These are phyloP conservation scores for Oryzias javanicus DNA, from an alignment of 2,113 vertebrate species.

Conservation along the genomic window DNA sequence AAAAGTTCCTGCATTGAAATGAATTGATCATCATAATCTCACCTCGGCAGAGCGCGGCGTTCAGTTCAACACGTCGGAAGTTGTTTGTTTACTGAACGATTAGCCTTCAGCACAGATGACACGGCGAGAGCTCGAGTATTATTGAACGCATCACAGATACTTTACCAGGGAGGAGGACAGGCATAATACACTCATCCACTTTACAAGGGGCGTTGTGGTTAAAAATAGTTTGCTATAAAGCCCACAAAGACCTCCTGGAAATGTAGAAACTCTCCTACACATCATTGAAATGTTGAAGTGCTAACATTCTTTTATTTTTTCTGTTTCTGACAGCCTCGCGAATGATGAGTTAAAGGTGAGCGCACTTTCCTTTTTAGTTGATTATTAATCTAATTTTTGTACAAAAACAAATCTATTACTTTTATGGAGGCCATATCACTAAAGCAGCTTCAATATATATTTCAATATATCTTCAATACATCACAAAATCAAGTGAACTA, in stretches of 20 bases:
- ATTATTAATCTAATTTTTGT: too few species aligned
- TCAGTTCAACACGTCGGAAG: conserved; percentile 44
- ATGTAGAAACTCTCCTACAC: background rate
- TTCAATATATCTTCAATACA: too few species aligned
- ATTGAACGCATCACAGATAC: conserved; percentile 19
- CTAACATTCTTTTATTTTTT: conserved; percentile 23
- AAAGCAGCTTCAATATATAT: too few species aligned
- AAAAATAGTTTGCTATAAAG: conserved; percentile 6
- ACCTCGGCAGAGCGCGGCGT: conserved; percentile 39
- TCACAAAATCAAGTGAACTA: too few species aligned
- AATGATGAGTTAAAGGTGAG: conserved; percentile 28
- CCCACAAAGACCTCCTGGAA: background rate
- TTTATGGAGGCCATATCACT: too few species aligned
- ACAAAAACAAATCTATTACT: too few species aligned
- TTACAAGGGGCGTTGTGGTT: conserved; percentile 1
- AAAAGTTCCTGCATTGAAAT: conserved; percentile 55
- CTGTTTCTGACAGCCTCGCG: conserved; percentile 28
- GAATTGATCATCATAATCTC: conserved; percentile 65
- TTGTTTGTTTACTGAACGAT: conserved; percentile 56
- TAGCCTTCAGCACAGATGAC: conserved; percentile 38
- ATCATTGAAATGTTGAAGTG: conserved; percentile 2
- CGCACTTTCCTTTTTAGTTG: too few species aligned
- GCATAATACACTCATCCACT: conserved; percentile 11
- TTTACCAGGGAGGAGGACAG: conserved; percentile 22
- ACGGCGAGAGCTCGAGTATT: conserved; percentile 15